Evolutionary conservation across 2,113 vertebrate species (phyloP), one percentile per base, ranked within the genome.

Genomic region (Heloderma charlesbogerti): DNA sequence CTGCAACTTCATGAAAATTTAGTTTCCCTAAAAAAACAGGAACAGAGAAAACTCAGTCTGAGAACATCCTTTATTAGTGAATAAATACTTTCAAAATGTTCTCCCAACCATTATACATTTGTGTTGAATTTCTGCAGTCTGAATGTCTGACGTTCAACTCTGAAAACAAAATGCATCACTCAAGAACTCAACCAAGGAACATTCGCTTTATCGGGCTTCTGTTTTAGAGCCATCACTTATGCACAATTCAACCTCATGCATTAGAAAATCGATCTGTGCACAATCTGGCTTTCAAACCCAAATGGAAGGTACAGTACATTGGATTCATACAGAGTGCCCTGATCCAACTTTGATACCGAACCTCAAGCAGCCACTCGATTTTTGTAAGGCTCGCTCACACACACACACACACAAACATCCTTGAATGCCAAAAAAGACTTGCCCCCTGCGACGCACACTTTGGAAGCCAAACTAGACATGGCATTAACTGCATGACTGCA

Each of bases 261-360:
- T 95, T 92, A 94, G 95, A 95, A 92, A 92, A 87, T 92, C 91
- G 92, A 96, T 94, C 91, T 89, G 92, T 94, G 92, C 87, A 40
- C 93, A 95, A 95, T 91, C 93, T 93, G 90, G 91, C 93, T 96
- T 95, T 95, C 94, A 94, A 96, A 95, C 89, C 92, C 43, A 92
- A 94, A 91, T 89, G 93, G 90, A 91, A 96, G 92, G 95, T 94
- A 94, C 88, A 91, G 93, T 88, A 94, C 94, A 94, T 89, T 90
- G 91, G 91, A 95, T 94, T 94, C 94, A 95, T 90, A 92, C 87
- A 95, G 92, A 54, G 92, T 90, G 71, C 92, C 91, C 89, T 91
- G 93, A 94, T 87, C 90, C 92, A 20, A 25, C 25, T 63, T 29
- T 40, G 91, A 92, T 93, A 54, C 8, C 45, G 1, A 51, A 20